phyloP scores from a whole-genome alignment of 1,140 invertebrate species.

The Drosophila trapezifrons region DNA sequence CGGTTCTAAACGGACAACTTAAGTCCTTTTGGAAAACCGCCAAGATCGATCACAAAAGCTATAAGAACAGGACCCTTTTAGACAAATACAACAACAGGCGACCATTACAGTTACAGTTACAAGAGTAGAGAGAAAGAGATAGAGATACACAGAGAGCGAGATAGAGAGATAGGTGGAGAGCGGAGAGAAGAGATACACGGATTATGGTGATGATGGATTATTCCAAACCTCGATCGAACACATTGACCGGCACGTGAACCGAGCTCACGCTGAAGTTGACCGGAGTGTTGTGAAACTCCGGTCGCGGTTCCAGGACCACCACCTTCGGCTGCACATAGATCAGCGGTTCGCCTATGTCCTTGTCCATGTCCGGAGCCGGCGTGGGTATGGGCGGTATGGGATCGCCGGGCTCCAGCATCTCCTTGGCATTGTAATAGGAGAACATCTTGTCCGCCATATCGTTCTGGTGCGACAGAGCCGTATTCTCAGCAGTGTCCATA shows the following conservation, averaged over 20 bases:
- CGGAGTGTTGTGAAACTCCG: slow-evolving; percentile 91
- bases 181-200: slow-evolving; percentile 52
- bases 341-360: slow-evolving; percentile 85
- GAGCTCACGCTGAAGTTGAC: slow-evolving; percentile 94
- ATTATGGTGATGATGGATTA: slow-evolving; percentile 27
- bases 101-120: slow-evolving; percentile 44
- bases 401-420: slow-evolving; percentile 86
- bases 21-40: background rate
- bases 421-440: slow-evolving; percentile 90
- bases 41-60: background rate
- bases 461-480: slow-evolving; percentile 87
- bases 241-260: slow-evolving; percentile 98
- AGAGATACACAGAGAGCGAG: slow-evolving; percentile 38
- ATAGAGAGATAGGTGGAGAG: slow-evolving; percentile 41
- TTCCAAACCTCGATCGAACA: slow-evolving; percentile 92
- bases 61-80: slow-evolving; percentile 2
- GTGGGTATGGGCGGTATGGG: slow-evolving; percentile 79
- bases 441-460: slow-evolving; percentile 87
- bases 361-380: slow-evolving; percentile 84
- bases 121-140: slow-evolving; percentile 4
- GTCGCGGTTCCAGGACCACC: slow-evolving; percentile 88
- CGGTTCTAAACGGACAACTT: background rate
- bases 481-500: slow-evolving; percentile 92
- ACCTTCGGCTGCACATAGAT: slow-evolving; percentile 85
- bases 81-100: slow-evolving; percentile 50